phyloP scores from a whole-genome alignment of 2,797 vertebrate species.

The Carcharodon carcharias region DNA sequence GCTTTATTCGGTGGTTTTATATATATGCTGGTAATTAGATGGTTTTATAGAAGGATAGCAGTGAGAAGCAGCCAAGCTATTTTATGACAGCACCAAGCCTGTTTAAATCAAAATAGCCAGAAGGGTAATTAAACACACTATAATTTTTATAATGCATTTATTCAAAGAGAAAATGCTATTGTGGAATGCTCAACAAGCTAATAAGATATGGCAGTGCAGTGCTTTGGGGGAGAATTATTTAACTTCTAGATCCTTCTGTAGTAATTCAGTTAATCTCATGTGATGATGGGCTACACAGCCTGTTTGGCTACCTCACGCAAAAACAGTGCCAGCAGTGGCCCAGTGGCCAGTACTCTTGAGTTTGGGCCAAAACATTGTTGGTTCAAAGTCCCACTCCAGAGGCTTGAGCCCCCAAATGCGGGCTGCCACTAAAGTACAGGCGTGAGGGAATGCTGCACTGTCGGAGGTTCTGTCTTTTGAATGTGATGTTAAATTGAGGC shows the following conservation, averaged over 20 bases:
- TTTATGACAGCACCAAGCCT: background rate
- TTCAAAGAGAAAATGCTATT: background rate
- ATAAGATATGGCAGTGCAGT: background rate
- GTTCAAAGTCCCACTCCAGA: background rate
- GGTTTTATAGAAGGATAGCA: background rate
- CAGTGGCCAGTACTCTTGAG: too few species aligned
- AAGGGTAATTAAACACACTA: background rate
- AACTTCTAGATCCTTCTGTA: background rate
- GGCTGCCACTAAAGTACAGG: background rate
- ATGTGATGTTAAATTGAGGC: too few species aligned
- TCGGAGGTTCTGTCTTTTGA: too few species aligned
- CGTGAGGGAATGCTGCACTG: too few species aligned
- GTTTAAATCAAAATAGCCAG: background rate
- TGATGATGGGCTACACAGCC: background rate
- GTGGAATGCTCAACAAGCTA: background rate
- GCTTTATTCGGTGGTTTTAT: background rate
- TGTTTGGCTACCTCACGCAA: background rate
- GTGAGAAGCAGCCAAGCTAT: background rate
- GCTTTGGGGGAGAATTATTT: background rate
- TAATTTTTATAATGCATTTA: conserved; percentile 5
- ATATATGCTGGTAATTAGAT: background rate
- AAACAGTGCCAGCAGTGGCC: background rate
- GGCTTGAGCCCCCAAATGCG: too few species aligned
- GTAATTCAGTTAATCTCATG: background rate
- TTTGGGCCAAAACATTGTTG: background rate